A percentile compares a stretch with the other conserved stretches of the same genome.
These are phyloP conservation scores for Hybognathus amarus DNA, from an alignment of 2,797 vertebrate genomes.

Conservation along the genomic window DNA sequence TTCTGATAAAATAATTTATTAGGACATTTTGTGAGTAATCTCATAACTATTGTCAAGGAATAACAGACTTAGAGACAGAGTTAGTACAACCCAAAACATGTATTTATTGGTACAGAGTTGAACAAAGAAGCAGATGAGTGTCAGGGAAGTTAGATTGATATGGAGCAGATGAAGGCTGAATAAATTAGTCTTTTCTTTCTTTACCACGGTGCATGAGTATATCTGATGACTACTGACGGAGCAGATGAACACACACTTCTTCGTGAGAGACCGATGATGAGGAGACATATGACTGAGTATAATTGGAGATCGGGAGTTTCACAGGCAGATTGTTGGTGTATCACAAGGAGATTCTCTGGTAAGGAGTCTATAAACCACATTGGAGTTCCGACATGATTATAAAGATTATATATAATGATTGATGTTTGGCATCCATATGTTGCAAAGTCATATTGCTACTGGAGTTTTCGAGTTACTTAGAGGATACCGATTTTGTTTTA, in stretches of 20 bases:
- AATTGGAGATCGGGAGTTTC: background rate
- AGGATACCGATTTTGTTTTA: background rate
- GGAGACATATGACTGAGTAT: background rate
- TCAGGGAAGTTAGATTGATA: background rate
- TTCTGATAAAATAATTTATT: too few relatives aligned
- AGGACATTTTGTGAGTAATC: too few relatives aligned
- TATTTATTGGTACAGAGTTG: background rate
- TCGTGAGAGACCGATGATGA: background rate
- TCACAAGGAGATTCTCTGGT: background rate
- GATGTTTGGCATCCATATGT: background rate
- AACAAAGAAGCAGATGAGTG: background rate
- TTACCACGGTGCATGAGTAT: background rate
- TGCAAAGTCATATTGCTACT: background rate
- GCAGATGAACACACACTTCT: background rate
- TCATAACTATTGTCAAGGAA: background rate
- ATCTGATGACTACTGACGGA: background rate
- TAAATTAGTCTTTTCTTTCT: background rate
- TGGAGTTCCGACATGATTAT: background rate
- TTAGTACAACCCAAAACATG: too few relatives aligned
- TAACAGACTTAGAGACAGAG: background rate
- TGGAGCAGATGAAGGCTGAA: background rate
- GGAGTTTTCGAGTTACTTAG: background rate
- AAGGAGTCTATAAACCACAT: background rate
- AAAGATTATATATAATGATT: too few relatives aligned
- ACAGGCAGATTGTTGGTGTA: background rate